These are phyloP conservation scores for Aurelia aurita complex sp. Pacific DNA, from an alignment of 30 jellyfish, hydroid and myxozoan species.

Conservation along the genomic window DNA sequence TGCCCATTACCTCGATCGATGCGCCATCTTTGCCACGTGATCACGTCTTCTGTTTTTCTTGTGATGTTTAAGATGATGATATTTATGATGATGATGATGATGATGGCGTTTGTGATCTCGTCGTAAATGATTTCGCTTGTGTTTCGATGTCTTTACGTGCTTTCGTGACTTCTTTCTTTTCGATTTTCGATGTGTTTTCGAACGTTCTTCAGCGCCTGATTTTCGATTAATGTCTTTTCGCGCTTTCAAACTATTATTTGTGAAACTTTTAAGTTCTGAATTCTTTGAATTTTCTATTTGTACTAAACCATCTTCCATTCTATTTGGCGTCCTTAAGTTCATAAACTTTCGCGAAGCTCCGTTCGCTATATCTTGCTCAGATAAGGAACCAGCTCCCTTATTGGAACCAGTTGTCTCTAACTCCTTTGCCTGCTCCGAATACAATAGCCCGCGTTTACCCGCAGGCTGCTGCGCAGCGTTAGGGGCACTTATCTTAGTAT, in stretches of 20 bases:
- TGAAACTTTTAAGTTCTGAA: no score
- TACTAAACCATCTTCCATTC: no score
- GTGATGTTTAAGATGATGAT: constrained; percentile 6
- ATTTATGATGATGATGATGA: neutral
- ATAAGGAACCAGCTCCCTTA: no score
- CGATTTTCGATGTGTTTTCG: neutral
- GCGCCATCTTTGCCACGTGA: no score
- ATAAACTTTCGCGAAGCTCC: no score
- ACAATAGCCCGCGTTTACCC: constrained; percentile 15
- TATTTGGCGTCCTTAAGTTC: no score
- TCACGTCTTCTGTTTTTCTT: no score
- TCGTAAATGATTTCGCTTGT: neutral
- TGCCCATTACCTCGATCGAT: no score
- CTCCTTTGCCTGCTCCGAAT: neutral
- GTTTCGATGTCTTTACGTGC: neutral
- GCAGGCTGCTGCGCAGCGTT: constrained; percentile 52
- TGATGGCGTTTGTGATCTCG: constrained; percentile 9
- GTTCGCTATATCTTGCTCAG: no score
- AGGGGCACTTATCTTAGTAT: constrained; percentile 45
- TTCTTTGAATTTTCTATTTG: no score
- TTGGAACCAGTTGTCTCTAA: no score
- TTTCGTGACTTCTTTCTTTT: neutral
- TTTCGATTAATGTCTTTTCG: neutral
- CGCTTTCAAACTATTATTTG: no score
- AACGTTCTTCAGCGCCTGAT: neutral